Conservation (phyloP, 2,113 vertebrate genomes). For the Corvus hawaiiensis region DNA sequence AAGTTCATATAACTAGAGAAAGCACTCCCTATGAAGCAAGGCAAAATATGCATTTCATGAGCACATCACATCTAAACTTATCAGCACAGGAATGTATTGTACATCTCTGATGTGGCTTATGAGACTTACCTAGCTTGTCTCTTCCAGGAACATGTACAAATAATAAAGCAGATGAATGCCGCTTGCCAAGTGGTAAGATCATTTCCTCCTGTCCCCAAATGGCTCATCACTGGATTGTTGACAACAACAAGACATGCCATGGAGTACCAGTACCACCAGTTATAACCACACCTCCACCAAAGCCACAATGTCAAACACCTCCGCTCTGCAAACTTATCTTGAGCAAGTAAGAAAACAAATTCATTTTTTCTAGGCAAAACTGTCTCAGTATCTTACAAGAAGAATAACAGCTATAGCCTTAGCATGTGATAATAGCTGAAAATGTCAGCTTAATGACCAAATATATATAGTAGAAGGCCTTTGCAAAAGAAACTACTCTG, state of each 20-base stretch:
- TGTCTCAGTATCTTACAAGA: not conserved
- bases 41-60: not conserved
- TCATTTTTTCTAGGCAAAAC: not conserved
- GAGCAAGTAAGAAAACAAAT: conserved; percentile 75
- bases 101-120: not conserved
- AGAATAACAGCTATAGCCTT: not conserved
- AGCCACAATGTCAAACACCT: not conserved
- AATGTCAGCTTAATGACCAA: not conserved
- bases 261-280: not conserved
- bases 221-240: conserved; percentile 75
- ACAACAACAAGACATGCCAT: conserved; percentile 37
- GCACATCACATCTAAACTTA: not conserved
- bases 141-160: conserved; percentile 86
- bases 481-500: not conserved
- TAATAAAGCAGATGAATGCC: conserved; percentile 79
- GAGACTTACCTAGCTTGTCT: not conserved
- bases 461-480: not conserved
- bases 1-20: not conserved
- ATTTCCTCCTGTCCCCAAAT: conserved; percentile 71
- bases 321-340: conserved; percentile 76
- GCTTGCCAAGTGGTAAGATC: conserved; percentile 67
- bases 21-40: not conserved
- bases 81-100: not conserved
- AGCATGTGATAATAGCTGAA: not conserved
- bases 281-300: not conserved